Evolutionary conservation across 1,140 invertebrate genomes (phyloP).

Genomic region (Zaprionus nigranus): DNA sequence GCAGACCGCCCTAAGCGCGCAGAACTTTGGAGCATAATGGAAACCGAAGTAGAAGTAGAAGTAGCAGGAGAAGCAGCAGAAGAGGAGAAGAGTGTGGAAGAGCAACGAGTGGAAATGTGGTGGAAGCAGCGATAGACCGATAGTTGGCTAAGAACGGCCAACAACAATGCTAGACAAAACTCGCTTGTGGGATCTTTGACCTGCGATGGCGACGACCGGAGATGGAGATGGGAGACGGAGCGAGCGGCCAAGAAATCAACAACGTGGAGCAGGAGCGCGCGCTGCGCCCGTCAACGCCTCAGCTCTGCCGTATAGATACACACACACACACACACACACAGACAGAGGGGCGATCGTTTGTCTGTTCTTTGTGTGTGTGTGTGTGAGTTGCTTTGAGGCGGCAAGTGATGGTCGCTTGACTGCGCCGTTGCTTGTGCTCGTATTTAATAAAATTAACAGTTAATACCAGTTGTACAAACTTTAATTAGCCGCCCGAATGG

Average conservation of each 20-base stretch:
- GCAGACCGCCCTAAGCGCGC: slow-evolving; percentile 53
- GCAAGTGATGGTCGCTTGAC: slow-evolving; percentile 62
- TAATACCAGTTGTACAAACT: slow-evolving; percentile 76
- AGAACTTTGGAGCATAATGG: slow-evolving; percentile 47
- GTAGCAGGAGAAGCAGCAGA: slow-evolving; percentile 15
- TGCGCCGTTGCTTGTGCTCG: slow-evolving; percentile 24
- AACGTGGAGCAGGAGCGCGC: slow-evolving; percentile 63
- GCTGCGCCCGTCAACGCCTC: slow-evolving; percentile 57
- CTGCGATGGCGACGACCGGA: slow-evolving; percentile 76
- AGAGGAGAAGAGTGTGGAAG: slow-evolving; percentile 42
- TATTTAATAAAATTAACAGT: slow-evolving; percentile 79
- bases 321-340: slow-evolving; percentile 27
- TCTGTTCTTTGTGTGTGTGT: slow-evolving; percentile 15
- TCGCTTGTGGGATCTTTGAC: slow-evolving; percentile 81
- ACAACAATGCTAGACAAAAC: slow-evolving; percentile 73
- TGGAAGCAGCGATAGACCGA: slow-evolving; percentile 54
- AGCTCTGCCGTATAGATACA: slow-evolving; percentile 46
- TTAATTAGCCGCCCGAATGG: slow-evolving; percentile 56
- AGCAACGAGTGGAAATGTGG: slow-evolving; percentile 56
- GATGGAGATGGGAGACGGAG: slow-evolving; percentile 34
- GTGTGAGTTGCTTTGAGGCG: slow-evolving; percentile 50
- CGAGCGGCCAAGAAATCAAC: slow-evolving; percentile 50
- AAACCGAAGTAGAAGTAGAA: slow-evolving; percentile 24
- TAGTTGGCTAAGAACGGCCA: slow-evolving; percentile 39
- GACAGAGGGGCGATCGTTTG: neutral